A percentile compares a stretch with the other conserved stretches of the same genome.
Conservation (phyloP, 2,797 vertebrate species). For the Syndactyla subalaris region DNA sequence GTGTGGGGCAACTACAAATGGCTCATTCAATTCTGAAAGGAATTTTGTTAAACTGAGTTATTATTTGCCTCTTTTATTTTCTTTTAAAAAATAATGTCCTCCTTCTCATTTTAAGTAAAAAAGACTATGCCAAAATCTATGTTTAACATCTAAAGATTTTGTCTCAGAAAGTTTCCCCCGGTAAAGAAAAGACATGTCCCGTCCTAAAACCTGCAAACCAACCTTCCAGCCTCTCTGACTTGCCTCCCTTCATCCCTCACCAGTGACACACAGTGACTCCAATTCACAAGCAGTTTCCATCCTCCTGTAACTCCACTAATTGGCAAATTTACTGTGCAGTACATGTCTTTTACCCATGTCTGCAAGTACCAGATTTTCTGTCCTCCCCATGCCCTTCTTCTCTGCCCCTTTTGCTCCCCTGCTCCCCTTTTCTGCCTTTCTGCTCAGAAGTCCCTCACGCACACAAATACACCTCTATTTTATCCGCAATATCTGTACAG, state of each 20-base stretch:
- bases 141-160: background rate
- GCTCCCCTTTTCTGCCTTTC: background rate
- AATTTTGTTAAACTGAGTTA: background rate
- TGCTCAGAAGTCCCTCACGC: background rate
- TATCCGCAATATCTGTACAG: background rate
- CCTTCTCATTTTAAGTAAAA: background rate
- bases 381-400: background rate
- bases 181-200: background rate
- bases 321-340: background rate
- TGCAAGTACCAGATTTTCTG: background rate
- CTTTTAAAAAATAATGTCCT: background rate
- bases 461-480: background rate
- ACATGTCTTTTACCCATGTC: background rate
- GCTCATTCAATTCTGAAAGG: background rate
- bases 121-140: background rate
- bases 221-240: background rate
- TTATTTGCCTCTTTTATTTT: background rate
- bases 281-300: background rate
- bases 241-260: background rate
- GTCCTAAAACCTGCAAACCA: background rate
- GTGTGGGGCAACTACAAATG: background rate
- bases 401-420: constrained; percentile 17
- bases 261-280: background rate
- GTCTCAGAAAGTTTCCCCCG: background rate
- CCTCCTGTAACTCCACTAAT: background rate